Evolutionary conservation across 1,140 invertebrate genomes (phyloP), one percentile per base, ranked within the genome.

Genomic region (Drosophila kanapiae): DNA sequence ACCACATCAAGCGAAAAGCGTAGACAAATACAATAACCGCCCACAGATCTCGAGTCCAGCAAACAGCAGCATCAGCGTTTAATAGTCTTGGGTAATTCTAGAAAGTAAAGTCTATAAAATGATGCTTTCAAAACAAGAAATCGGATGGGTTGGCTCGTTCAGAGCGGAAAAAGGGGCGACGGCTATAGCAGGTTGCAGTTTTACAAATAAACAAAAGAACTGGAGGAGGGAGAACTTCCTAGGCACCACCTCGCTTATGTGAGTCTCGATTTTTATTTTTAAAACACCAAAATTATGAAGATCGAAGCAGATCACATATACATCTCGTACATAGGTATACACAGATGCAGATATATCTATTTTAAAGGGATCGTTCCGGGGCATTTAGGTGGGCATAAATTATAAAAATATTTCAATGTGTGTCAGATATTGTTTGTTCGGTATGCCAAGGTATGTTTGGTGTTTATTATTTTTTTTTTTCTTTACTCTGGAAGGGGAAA

Each of bases 341-440:
- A 47, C 42, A 74, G 27, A 74, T 75, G 53, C 60, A 51, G 60
- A 67, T 80, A 53, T 68, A 60, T 64, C 42, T 77, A 84, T 77
- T 81, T 85, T 64, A 68, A 85, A 79, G 81, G 81, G 79, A 63
- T 37, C 51, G 35, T 43, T 60, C 33, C 60, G 67, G 59, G 64
- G 69, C 75, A 70, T 59, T 63, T 81, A 90, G 78, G 85, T 91
- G 58, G 61, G 75, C 82, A 90, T 90, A 90, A 91, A 91, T 91
- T 91, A 91, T 90, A 91, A 82, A 91, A 91, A 90, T 82, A 90
- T 85, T 91, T 75, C 67, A 86, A 83, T 87, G 75, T 81, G 51
- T 91, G 87, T 91, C 82, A 91, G 71, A 90, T 72, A 82, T 77
- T 82, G 57, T 67, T 76, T 72, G 85, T 80, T 67, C 57, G 75